phyloP scores from a whole-genome alignment of 1,140 invertebrate genomes.

The Habropoda laboriosa region DNA sequence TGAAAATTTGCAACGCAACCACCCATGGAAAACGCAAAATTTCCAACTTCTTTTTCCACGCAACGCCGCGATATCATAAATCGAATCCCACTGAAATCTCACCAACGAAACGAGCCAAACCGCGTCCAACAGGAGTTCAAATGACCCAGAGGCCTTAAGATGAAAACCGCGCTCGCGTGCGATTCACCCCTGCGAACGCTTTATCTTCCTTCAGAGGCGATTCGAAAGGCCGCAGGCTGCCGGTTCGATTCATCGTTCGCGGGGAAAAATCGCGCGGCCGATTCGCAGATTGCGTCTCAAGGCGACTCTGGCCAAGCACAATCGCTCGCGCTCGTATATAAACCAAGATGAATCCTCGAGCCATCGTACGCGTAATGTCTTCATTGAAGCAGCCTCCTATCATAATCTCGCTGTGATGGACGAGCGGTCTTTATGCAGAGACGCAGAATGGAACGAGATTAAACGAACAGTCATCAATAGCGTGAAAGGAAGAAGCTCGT shows the following conservation, averaged over 20 bases:
- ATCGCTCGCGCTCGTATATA: constrained; percentile 35
- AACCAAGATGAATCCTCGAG: constrained; percentile 68
- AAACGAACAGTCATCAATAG: constrained; percentile 74
- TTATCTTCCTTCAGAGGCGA: constrained; percentile 13
- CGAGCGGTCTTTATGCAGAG: constrained; percentile 75
- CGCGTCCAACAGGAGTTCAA: neutral
- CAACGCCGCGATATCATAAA: neutral
- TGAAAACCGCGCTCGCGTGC: neutral
- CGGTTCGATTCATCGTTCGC: constrained; percentile 30
- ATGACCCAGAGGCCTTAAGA: neutral
- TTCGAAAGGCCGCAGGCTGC: constrained; percentile 7
- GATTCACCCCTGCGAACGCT: neutral
- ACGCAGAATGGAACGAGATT: constrained; percentile 72
- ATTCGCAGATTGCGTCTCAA: constrained; percentile 44
- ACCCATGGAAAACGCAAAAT: no score
- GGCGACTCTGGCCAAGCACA: constrained; percentile 17
- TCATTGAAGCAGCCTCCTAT: constrained; percentile 75
- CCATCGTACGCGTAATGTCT: constrained; percentile 77
- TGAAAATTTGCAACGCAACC: no score
- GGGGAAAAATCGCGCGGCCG: constrained; percentile 5
- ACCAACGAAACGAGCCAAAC: no score
- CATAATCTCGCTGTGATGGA: constrained; percentile 78
- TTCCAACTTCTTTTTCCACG: no score
- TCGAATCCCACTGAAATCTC: neutral
- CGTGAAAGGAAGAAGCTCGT: constrained; percentile 7